Conservation (phyloP, 2,797 vertebrate species). For the Microctenopoma steveboyesi region DNA sequence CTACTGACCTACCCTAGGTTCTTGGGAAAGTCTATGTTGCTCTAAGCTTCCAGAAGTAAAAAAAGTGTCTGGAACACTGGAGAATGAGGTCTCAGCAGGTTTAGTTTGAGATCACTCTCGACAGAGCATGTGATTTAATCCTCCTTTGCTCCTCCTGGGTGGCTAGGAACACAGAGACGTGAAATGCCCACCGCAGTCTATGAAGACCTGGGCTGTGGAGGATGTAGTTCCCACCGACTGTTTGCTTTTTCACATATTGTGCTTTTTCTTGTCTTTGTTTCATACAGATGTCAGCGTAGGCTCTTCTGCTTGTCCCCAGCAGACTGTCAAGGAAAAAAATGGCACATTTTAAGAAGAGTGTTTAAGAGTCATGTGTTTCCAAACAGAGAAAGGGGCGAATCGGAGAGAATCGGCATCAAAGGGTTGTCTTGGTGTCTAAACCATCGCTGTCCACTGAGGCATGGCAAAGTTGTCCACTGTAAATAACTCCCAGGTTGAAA, state of each 20-base stretch:
- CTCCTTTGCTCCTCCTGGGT: slow-evolving; percentile 50
- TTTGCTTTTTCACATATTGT: background rate
- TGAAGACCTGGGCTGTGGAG: background rate
- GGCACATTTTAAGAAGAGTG: slow-evolving; percentile 7
- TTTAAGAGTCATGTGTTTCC: background rate
- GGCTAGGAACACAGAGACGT: slow-evolving; percentile 31
- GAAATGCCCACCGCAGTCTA: slow-evolving; percentile 33
- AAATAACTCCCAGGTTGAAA: slow-evolving; percentile 16
- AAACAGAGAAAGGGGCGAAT: slow-evolving; percentile 15
- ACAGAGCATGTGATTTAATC: slow-evolving; percentile 63
- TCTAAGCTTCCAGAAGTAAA: background rate
- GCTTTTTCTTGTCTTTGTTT: slow-evolving; percentile 2
- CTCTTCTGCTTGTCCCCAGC: slow-evolving; percentile 3
- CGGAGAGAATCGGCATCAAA: slow-evolving; percentile 37
- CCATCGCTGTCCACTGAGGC: slow-evolving; percentile 34
- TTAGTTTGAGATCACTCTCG: slow-evolving; percentile 30
- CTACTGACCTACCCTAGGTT: slow-evolving; percentile 18
- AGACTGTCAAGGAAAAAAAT: slow-evolving; percentile 43
- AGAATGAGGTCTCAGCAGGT: slow-evolving; percentile 26
- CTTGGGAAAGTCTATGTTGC: slow-evolving; percentile 9
- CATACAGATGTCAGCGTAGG: background rate
- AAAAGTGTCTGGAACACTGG: background rate
- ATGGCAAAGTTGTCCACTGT: slow-evolving; percentile 36
- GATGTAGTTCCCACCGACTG: background rate
- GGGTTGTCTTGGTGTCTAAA: slow-evolving; percentile 53